Base-by-base conservation (phyloP, 1,140 invertebrate genomes). In the Maniola jurtina region DNA sequence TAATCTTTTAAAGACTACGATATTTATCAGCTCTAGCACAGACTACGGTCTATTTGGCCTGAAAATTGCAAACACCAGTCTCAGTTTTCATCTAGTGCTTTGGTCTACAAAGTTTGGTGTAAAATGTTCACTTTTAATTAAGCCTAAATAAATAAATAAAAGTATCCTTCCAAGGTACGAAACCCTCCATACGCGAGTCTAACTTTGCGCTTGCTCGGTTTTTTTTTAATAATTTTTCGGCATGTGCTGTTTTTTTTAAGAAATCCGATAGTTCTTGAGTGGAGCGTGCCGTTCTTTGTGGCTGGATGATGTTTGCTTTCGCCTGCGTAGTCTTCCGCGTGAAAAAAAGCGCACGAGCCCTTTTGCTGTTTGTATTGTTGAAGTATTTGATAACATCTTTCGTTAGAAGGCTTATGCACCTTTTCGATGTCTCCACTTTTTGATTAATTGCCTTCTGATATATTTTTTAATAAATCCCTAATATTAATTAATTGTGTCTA, bases 301-400 rank as follows among this genome's bases (percentile, higher is more conserved):
- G 75, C 85, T 79, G 78, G 75, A 82, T 79, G 80, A 81, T 84
- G 79, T 90, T 89, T 90, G 79, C 86, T 84, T 88, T 90, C 78
- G 77, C 77, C 74, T 71, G 71, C 45, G 68, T 73, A 77, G 84
- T 90, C 84, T 90, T 90, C 85, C 84, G 85, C 66, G 70, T 77
- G 86, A 88, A 87, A 88, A 88, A 88, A 88, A 82, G 68, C 80
- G 83, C 88, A 90, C 88, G 88, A 82, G 88, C 77, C 80, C 80
- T 75, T 84, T 82, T 56, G 55, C 60, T 66, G 66, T 69, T 75
- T 76, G 66, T 60, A 71, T 72, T 73, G 67, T 71, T 56, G 50
- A 54, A 42, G 59, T 66, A 63, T 71, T 61, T 72, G 73, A 74
- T 72, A 73, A 70, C 64, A 76, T 78, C 75, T 73, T 73, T 77